Conservation (phyloP, 2,888 invertebrate species). For the Campoplex nolae region DNA sequence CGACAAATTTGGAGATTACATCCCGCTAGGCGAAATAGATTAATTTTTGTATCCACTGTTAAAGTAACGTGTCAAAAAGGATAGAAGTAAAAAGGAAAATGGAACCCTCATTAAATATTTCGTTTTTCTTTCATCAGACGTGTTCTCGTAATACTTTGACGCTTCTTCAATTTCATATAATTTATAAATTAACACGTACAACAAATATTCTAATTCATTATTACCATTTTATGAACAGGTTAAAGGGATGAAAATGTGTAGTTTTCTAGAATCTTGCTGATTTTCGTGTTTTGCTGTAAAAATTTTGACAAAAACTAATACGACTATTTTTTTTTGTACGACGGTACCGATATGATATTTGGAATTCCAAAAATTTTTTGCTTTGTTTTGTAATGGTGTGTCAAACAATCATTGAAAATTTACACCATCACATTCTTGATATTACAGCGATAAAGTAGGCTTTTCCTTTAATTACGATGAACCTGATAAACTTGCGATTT, state of each 20-base stretch:
- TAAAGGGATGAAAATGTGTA: neutral
- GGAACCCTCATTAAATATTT: conserved; percentile 41
- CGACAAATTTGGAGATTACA: conserved; percentile 72
- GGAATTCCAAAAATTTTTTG: neutral
- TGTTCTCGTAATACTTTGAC: conserved; percentile 26
- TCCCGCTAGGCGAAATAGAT: conserved; percentile 75
- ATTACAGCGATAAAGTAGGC: neutral
- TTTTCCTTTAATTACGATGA: neutral
- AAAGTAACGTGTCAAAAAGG: conserved; percentile 67
- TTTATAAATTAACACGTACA: neutral
- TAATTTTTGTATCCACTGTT: conserved; percentile 80
- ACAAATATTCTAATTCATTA: neutral
- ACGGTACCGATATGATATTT: neutral
- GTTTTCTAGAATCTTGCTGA: neutral
- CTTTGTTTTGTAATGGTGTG: neutral
- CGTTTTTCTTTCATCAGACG: conserved; percentile 15
- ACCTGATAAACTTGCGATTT: neutral
- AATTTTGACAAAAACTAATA: neutral
- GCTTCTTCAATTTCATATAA: conserved; percentile 32
- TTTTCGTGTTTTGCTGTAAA: neutral
- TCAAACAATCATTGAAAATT: neutral
- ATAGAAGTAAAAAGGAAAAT: conserved; percentile 42
- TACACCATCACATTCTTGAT: neutral
- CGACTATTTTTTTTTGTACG: neutral
- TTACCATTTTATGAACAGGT: neutral